Conservation (phyloP, 1,140 invertebrate genomes). For the Drosophila punjabiensis region DNA sequence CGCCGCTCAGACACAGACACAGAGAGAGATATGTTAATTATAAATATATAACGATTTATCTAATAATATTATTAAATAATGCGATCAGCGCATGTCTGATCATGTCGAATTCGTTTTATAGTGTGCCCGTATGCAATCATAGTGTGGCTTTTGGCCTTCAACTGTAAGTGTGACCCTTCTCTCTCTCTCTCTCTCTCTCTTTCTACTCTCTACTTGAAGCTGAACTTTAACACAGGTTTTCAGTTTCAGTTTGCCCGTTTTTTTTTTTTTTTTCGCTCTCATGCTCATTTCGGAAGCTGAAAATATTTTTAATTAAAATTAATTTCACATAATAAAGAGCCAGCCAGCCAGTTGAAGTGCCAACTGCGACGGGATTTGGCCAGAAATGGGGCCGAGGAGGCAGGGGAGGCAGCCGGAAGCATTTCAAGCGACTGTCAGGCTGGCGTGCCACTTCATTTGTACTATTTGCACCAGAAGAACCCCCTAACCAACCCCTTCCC, state of each 20-base stretch:
- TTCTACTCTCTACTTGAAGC: not conserved
- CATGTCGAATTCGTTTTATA: no score
- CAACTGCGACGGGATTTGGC: slow-evolving; percentile 5
- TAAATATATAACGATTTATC: no score
- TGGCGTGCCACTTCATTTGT: slow-evolving; percentile 66
- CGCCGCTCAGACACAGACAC: no score
- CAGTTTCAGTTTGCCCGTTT: not conserved
- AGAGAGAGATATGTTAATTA: no score
- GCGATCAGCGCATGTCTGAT: no score
- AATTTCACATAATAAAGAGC: slow-evolving; percentile 55
- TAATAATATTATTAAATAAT: no score
- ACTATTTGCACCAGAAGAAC: slow-evolving; percentile 16
- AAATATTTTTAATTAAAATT: slow-evolving; percentile 66
- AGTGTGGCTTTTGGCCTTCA: no score
- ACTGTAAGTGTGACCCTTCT: no score
- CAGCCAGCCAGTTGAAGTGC: slow-evolving; percentile 9
- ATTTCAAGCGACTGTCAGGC: slow-evolving; percentile 51
- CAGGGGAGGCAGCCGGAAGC: slow-evolving; percentile 22
- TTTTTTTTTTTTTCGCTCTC: not conserved
- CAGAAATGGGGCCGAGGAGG: not conserved
- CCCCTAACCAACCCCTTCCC: not conserved
- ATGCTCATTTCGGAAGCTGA: slow-evolving; percentile 3
- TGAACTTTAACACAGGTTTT: not conserved
- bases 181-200: no score
- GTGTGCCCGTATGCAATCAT: no score